These are phyloP conservation scores for Andrena flavipes DNA, from an alignment of 2,888 invertebrate species.

Conservation along the genomic window DNA sequence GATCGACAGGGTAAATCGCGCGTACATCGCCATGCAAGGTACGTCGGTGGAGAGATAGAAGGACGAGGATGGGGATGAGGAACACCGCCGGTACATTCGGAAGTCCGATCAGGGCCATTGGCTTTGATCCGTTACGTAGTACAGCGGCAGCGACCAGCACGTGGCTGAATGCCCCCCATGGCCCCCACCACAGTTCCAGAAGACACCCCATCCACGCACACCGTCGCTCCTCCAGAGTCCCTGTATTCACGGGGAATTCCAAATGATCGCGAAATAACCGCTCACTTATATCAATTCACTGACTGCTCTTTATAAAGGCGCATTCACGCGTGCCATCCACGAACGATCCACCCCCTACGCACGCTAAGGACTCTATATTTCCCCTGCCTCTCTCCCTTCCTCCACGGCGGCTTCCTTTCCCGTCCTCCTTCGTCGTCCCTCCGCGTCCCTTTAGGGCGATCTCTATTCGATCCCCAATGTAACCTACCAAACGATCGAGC, in stretches of 20 bases:
- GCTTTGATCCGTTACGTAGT: conserved; percentile 76
- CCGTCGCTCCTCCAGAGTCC: conserved; percentile 41
- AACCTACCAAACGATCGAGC: conserved; percentile 68
- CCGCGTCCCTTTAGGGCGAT: conserved; percentile 30
- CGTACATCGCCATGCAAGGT: conserved; percentile 23
- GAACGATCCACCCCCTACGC: conserved; percentile 68
- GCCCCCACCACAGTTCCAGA: conserved; percentile 38
- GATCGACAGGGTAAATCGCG: conserved; percentile 53
- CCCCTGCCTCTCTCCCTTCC: conserved; percentile 17
- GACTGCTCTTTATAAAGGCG: conserved; percentile 81
- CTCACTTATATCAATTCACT: conserved; percentile 84
- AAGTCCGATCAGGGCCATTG: conserved; percentile 74
- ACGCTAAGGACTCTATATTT: conserved; percentile 66
- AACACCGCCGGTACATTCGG: conserved; percentile 67
- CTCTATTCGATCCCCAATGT: conserved; percentile 44
- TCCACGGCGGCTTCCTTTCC: conserved; percentile 17
- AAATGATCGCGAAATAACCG: conserved; percentile 84
- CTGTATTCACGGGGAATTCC: conserved; percentile 78
- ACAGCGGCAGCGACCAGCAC: conserved; percentile 65
- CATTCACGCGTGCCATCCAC: conserved; percentile 82
- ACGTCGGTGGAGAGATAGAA: conserved; percentile 39
- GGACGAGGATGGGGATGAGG: conserved; percentile 39
- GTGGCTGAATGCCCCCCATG: conserved; percentile 67
- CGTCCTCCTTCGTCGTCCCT: conserved; percentile 33
- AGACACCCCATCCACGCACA: conserved; percentile 35